phyloP scores from a whole-genome alignment of 2,797 vertebrate species.

The Pampus argenteus region DNA sequence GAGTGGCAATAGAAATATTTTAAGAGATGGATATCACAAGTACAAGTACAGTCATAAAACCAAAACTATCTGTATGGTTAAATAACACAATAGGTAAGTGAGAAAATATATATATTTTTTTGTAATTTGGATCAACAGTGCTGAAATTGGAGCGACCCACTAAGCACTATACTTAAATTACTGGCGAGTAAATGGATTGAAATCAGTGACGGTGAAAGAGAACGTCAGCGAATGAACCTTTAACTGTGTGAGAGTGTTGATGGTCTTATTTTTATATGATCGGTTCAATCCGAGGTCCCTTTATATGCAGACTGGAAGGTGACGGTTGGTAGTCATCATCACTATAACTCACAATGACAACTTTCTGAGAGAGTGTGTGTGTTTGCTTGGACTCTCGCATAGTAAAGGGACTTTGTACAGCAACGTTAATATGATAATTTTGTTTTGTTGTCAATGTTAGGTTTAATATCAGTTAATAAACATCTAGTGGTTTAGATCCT shows the following conservation, averaged over 20 bases:
- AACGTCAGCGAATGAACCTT: slow-evolving; percentile 55
- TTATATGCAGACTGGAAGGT: not conserved
- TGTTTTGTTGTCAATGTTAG: slow-evolving; percentile 54
- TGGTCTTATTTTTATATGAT: slow-evolving; percentile 39
- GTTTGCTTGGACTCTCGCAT: not conserved
- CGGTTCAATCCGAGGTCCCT: slow-evolving; percentile 1
- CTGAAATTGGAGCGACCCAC: not conserved
- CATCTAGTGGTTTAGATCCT: slow-evolving; percentile 37
- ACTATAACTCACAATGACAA: not conserved
- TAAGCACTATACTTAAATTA: slow-evolving; percentile 6
- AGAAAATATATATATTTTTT: not conserved
- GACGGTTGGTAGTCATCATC: not conserved
- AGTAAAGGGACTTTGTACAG: slow-evolving; percentile 20
- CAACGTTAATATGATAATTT: slow-evolving; percentile 28
- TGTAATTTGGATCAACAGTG: not conserved
- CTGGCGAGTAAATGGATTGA: not conserved
- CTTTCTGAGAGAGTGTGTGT: not conserved
- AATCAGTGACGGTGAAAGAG: not conserved
- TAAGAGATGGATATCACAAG: not conserved
- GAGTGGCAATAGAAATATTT: not conserved
- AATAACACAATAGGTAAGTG: not conserved
- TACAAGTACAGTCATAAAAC: not conserved
- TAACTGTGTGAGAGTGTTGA: slow-evolving; percentile 19
- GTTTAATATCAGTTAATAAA: slow-evolving; percentile 66
- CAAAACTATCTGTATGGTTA: too few relatives aligned